These are phyloP conservation scores for Oncorhynchus masou DNA, from an alignment of 2,113 vertebrate species.

Conservation along the genomic window DNA sequence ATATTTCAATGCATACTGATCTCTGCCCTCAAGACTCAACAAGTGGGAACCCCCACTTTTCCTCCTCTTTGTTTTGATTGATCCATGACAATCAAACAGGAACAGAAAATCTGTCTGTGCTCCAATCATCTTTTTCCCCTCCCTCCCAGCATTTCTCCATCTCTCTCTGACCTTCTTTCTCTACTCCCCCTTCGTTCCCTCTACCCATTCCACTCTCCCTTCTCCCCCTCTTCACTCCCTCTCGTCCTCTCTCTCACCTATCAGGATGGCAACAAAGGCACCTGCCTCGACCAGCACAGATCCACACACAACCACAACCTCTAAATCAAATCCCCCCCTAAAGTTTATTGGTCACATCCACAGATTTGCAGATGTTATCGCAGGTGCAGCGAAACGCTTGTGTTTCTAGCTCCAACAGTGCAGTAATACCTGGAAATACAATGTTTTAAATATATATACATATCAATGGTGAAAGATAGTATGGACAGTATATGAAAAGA, in stretches of 20 bases:
- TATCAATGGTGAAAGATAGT: too few relatives aligned
- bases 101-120: not conserved
- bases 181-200: not conserved
- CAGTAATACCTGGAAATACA: too few relatives aligned
- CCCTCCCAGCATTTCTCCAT: slow-evolving; percentile 5
- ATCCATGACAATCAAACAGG: not conserved
- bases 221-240: not conserved
- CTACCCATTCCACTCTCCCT: not conserved
- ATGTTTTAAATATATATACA: too few relatives aligned
- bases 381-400: too few relatives aligned
- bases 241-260: not conserved
- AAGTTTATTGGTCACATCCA: not conserved
- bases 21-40: too few relatives aligned
- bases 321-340: too few relatives aligned
- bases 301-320: slow-evolving; percentile 1
- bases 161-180: not conserved
- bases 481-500: too few relatives aligned
- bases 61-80: too few relatives aligned
- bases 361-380: too few relatives aligned
- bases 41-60: too few relatives aligned
- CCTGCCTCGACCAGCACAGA: slow-evolving; percentile 28
- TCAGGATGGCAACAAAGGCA: slow-evolving; percentile 22
- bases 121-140: not conserved
- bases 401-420: too few relatives aligned
- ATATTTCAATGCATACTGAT: too few relatives aligned